phyloP scores from a whole-genome alignment of 1,140 invertebrate genomes.

The Papilio polytes region DNA sequence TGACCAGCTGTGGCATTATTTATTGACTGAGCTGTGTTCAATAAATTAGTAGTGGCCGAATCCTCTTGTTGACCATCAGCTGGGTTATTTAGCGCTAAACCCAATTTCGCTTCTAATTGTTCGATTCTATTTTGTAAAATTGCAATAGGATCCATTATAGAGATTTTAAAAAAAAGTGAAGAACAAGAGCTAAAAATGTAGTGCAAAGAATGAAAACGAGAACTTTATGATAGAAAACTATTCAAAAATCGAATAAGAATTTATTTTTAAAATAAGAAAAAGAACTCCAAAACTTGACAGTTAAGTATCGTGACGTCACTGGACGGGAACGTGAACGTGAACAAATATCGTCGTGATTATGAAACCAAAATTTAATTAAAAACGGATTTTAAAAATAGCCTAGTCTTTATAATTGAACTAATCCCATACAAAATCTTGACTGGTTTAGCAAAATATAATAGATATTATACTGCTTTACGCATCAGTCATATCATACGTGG shows the following conservation, averaged over 20 bases:
- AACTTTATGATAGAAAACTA: background rate
- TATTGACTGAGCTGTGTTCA: slow-evolving; percentile 74
- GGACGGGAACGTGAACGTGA: background rate
- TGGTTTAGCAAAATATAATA: no score
- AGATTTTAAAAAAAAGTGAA: slow-evolving; percentile 35
- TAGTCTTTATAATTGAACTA: no score
- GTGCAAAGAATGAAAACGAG: slow-evolving; percentile 26
- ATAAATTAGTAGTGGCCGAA: slow-evolving; percentile 71
- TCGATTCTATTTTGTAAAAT: slow-evolving; percentile 81
- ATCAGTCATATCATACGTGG: no score
- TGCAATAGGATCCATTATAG: slow-evolving; percentile 78
- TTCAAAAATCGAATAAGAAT: slow-evolving; percentile 17
- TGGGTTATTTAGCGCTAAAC: slow-evolving; percentile 56
- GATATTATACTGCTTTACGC: no score
- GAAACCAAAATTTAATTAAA: no score
- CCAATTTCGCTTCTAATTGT: slow-evolving; percentile 81
- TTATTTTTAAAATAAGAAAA: slow-evolving; percentile 29
- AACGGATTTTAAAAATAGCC: no score
- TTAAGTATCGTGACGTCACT: background rate
- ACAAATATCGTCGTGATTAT: no score
- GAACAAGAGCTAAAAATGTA: slow-evolving; percentile 20
- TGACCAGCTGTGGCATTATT: slow-evolving; percentile 76
- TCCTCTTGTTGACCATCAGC: slow-evolving; percentile 72
- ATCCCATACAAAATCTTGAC: no score
- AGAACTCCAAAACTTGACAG: slow-evolving; percentile 8